A percentile compares a stretch with the other conserved stretches of the same genome.
Evolutionary conservation across 1,140 invertebrate species (phyloP).

Genomic region (Pseudomyrmex concolor): DNA sequence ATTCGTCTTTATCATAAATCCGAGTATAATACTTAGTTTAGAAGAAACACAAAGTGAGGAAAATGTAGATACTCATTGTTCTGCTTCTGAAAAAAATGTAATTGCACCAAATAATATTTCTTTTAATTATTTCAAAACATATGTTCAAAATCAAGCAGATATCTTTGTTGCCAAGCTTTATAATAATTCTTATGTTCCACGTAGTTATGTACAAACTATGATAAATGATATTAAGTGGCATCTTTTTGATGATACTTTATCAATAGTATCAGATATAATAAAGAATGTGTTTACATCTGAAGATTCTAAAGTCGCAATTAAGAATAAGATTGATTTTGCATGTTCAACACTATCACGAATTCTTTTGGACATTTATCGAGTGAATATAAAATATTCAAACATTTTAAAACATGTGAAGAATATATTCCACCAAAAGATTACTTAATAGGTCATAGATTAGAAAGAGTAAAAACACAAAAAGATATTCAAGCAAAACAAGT

Average conservation of each 20-base stretch:
- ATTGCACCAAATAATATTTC: background rate
- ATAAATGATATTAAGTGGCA: background rate
- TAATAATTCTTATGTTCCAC: background rate
- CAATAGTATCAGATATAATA: no score
- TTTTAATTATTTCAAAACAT: background rate
- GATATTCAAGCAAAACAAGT: background rate
- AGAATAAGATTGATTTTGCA: no score
- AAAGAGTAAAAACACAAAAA: background rate
- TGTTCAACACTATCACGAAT: no score
- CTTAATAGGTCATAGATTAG: conserved; percentile 2
- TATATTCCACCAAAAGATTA: background rate
- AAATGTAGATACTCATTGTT: background rate
- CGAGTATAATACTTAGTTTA: background rate
- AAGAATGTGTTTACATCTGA: no score
- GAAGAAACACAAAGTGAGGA: background rate
- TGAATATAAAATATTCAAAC: no score
- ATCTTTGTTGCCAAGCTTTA: background rate
- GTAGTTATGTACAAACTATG: background rate
- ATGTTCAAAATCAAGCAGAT: background rate
- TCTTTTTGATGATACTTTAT: no score
- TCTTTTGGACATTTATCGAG: no score
- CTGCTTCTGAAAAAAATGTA: background rate
- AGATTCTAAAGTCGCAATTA: no score
- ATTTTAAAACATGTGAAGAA: background rate
- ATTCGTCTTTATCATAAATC: background rate